Evolutionary conservation across 2,888 invertebrate genomes (phyloP), one percentile per base, ranked within the genome.

Genomic region (Anaspis maculata): DNA sequence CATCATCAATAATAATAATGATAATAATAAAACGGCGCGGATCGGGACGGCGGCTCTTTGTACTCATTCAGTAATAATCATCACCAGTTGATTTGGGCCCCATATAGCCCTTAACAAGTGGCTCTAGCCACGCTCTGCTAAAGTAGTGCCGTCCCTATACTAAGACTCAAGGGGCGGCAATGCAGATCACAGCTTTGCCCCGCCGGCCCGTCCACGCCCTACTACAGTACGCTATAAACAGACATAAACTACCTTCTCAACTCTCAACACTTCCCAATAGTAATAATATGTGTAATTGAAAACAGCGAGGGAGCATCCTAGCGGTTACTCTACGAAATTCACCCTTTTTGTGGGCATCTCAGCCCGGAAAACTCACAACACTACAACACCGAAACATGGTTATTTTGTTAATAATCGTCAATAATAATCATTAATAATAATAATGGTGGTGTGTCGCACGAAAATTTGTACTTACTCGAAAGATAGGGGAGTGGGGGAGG

Each of bases 221-320:
- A 65, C 64, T 64, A 64, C 63, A 64, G 64, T 64, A 65, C 64
- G 48, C 63, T 64, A 64, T 62, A 61, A 64, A 62, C 64, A 61
- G 61, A 63, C 64, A 59, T 65, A 62, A 64, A 64, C 62, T 64
- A 62, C 62, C 61, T 61, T 62, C 59, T 59, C 57, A 59, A 59
- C 56, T 53, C 56, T 58, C 56, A 61, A 61, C 62, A 64, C 63
- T 61, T 63, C 60, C 62, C 62, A 62, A 62, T 64, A 64, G 56
- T 58, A 51, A 47, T 45, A 49, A 46, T 55, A 55, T 54, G 54
- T 56, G 49, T 60, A 62, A 63, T 62, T 62, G 60, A 64, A 62
- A 64, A 60, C 58, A 61, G 63, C 62, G 59, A 63, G 61, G 62
- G 62, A 61, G 61, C 57, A 55, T 56, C 52, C 54, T 52, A 54